phyloP scores from a whole-genome alignment of 2,113 vertebrate species.

The Mobula birostris region DNA sequence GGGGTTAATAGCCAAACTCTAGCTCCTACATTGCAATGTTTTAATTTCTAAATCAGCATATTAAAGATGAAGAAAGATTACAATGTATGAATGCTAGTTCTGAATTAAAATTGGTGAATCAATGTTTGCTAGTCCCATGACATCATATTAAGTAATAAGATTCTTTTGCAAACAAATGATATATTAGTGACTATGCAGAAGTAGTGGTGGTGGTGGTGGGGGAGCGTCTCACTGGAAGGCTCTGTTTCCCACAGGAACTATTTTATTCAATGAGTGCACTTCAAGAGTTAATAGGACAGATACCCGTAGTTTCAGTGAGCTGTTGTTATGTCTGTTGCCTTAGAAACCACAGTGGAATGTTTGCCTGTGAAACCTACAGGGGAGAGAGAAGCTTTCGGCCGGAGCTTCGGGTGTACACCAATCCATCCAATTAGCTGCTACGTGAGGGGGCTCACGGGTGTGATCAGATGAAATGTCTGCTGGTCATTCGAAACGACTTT shows the following conservation, averaged over 20 bases:
- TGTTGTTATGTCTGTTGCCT: slow-evolving; percentile 67
- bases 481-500: slow-evolving; percentile 43
- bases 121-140: not conserved
- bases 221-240: not conserved
- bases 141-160: not conserved
- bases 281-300: slow-evolving; percentile 71
- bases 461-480: slow-evolving; percentile 44
- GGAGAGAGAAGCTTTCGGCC: slow-evolving; percentile 45
- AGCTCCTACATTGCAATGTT: not conserved
- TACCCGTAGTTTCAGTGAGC: slow-evolving; percentile 52
- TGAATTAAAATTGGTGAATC: not conserved
- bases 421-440: slow-evolving; percentile 52
- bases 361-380: slow-evolving; percentile 57
- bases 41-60: not conserved
- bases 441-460: slow-evolving; percentile 43
- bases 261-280: slow-evolving; percentile 55
- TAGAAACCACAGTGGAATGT: slow-evolving; percentile 66
- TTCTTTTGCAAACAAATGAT: not conserved
- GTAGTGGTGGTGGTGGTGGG: no score
- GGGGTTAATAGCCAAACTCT: not conserved
- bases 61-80: not conserved
- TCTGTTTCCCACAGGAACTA: slow-evolving; percentile 61
- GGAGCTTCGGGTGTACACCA: slow-evolving; percentile 53
- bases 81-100: not conserved
- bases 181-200: not conserved